Percentiles rank a stretch among this genome's conserved stretches.
These are phyloP conservation scores for Teinopalpus imperialis DNA, from an alignment of 2,888 invertebrate genomes.

Conservation along the genomic window DNA sequence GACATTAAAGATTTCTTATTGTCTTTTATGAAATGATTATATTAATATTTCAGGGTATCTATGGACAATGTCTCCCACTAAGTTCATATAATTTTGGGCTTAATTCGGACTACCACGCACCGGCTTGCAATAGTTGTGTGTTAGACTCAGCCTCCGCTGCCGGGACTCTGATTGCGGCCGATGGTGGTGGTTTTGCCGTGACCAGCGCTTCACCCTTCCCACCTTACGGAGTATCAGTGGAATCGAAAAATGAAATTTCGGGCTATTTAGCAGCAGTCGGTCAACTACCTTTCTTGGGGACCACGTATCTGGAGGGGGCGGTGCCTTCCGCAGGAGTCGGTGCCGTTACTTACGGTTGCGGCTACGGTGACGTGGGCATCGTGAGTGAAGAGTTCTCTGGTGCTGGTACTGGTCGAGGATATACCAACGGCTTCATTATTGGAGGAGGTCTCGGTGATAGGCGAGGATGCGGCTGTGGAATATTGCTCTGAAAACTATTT, in stretches of 20 bases:
- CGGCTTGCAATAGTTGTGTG: background rate
- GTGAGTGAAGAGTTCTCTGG: slow-evolving; percentile 17
- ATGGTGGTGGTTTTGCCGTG: slow-evolving; percentile 17
- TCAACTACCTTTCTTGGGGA: slow-evolving; percentile 32
- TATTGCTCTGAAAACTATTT: no score
- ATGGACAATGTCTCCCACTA: background rate
- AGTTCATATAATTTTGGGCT: background rate
- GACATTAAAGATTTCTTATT: no score
- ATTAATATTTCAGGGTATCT: background rate
- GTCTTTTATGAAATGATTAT: no score
- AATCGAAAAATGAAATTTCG: slow-evolving; percentile 39
- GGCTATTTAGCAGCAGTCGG: slow-evolving; percentile 36
- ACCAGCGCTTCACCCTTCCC: slow-evolving; percentile 5
- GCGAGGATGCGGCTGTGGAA: slow-evolving; percentile 12
- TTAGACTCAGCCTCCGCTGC: background rate
- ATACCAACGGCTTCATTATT: background rate
- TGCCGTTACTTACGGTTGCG: slow-evolving; percentile 30
- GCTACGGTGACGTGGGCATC: slow-evolving; percentile 29
- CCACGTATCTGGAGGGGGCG: slow-evolving; percentile 30
- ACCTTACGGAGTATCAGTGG: slow-evolving; percentile 9
- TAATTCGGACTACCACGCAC: background rate
- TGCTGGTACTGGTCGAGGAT: background rate
- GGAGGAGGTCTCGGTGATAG: background rate
- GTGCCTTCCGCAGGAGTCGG: slow-evolving; percentile 31
- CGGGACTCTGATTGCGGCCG: background rate